Evolutionary conservation across 1,140 invertebrate genomes (phyloP).

Genomic region (Cotesia glomerata): DNA sequence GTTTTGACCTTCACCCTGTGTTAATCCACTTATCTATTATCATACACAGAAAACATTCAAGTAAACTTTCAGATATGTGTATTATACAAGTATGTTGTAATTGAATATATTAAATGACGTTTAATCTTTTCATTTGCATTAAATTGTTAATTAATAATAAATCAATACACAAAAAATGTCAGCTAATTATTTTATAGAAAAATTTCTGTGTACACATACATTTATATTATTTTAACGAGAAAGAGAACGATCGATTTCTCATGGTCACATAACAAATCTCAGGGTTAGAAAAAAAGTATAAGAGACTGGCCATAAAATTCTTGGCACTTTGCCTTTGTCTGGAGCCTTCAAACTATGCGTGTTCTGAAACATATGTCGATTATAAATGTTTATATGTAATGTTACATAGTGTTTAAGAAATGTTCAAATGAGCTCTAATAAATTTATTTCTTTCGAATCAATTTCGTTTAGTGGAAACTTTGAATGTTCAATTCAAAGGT

Average conservation of each 20-base stretch:
- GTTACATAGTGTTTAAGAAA: background rate
- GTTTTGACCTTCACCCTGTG: slow-evolving; percentile 53
- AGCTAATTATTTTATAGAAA: too few species aligned
- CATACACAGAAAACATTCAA: slow-evolving; percentile 40
- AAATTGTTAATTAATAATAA: too few species aligned
- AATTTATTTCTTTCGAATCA: too few species aligned
- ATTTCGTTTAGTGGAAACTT: background rate
- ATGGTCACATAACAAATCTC: slow-evolving; percentile 27
- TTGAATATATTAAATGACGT: too few species aligned
- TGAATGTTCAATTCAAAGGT: too few species aligned
- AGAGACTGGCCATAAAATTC: slow-evolving; percentile 34
- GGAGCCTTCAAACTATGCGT: slow-evolving; percentile 27
- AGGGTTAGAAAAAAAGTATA: slow-evolving; percentile 13
- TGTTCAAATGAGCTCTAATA: too few species aligned
- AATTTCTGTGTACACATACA: too few species aligned
- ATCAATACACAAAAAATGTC: too few species aligned
- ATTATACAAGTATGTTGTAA: background rate
- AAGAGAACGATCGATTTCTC: slow-evolving; percentile 29
- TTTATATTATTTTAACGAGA: background rate
- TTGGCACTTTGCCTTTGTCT: slow-evolving; percentile 29
- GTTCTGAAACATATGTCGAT: slow-evolving; percentile 10
- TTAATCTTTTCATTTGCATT: too few species aligned
- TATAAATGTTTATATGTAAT: background rate
- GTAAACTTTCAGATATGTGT: slow-evolving; percentile 10
- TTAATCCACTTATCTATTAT: slow-evolving; percentile 54